Base-by-base conservation (phyloP, 1,140 invertebrate species). In the Drosophila athabasca region DNA sequence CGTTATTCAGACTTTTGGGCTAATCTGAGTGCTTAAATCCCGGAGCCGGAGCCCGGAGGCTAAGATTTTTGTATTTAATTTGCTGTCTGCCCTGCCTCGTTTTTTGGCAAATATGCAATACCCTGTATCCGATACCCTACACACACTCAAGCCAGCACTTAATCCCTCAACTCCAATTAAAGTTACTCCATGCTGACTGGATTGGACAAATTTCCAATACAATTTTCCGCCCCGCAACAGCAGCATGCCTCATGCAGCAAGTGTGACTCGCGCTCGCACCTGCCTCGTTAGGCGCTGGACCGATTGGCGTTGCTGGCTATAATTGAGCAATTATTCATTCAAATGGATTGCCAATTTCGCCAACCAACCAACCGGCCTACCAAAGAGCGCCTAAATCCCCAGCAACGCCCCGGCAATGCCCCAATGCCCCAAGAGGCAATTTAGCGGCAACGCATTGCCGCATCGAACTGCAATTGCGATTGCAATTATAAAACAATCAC, bases 251-350 rank as follows among this genome's bases (percentile, higher is more conserved):
- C 17, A 2, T 24, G 22, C 22, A 24, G 24, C 24, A 39, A 88
- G 79, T 76, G 83, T 62, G 78, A 52, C 77, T 85, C 35, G 11
- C 11, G 13, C 35, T 39, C 31, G 29, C 6, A 39, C 35, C 35
- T 39, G 35, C 35, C 35, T 39, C 73, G 81, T 75, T 85, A 81
- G 82, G 62, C 78, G 78, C 57, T 19, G 17, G 17, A 19, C 17
- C 17, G 17, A 19, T 69, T 79, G 76, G 59, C 82, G 64, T 19
- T 19, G 17, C 69, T 70, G 79, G 61, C 80, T 78, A 81, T 91
- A 91, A 91, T 91, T 91, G 90, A 91, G 90, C 90, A 91, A 91
- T 91, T 91, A 91, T 90, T 91, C 90, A 91, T 90, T 90, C 87
- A 91, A 91, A 91, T 85, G 82, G 82, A 85, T 85, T 81, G 82